Conservation (phyloP, 2,888 invertebrate species). For the Strigamia transsilvanica region DNA sequence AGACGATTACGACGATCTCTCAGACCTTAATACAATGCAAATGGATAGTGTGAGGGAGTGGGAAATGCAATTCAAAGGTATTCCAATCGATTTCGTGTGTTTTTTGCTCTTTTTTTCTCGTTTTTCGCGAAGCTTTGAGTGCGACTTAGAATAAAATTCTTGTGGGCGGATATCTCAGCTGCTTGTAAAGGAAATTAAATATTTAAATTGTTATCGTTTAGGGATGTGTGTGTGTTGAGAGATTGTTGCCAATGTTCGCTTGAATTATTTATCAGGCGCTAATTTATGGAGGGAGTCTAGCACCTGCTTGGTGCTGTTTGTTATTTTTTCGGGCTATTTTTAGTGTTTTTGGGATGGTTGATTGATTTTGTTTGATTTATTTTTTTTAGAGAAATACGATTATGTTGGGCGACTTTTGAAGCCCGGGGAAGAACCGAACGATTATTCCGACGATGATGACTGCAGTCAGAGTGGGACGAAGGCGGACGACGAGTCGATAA, state of each 20-base stretch:
- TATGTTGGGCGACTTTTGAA: slow-evolving; percentile 88
- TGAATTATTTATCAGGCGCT: neutral
- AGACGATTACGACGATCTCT: slow-evolving; percentile 92
- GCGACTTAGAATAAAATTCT: neutral
- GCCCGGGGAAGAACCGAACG: slow-evolving; percentile 88
- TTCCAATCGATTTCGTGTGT: neutral
- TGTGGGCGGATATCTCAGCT: neutral
- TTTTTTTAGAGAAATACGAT: slow-evolving; percentile 83
- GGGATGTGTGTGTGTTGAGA: neutral
- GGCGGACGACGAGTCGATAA: neutral
- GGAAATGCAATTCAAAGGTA: slow-evolving; percentile 97
- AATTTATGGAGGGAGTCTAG: neutral
- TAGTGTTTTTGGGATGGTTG: slow-evolving; percentile 33
- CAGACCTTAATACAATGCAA: slow-evolving; percentile 89
- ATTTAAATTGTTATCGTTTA: neutral
- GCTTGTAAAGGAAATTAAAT: neutral
- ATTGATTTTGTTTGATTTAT: slow-evolving; percentile 51
- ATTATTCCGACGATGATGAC: slow-evolving; percentile 87
- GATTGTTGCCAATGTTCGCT: neutral
- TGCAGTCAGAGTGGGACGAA: slow-evolving; percentile 51
- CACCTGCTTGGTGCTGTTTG: neutral
- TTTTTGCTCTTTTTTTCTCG: neutral
- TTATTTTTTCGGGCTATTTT: neutral
- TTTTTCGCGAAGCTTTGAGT: neutral
- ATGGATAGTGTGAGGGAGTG: slow-evolving; percentile 96